A percentile compares a stretch with the other conserved stretches of the same genome.
These are phyloP conservation scores for Passerina amoena DNA, from an alignment of 2,113 vertebrate genomes.

Conservation along the genomic window DNA sequence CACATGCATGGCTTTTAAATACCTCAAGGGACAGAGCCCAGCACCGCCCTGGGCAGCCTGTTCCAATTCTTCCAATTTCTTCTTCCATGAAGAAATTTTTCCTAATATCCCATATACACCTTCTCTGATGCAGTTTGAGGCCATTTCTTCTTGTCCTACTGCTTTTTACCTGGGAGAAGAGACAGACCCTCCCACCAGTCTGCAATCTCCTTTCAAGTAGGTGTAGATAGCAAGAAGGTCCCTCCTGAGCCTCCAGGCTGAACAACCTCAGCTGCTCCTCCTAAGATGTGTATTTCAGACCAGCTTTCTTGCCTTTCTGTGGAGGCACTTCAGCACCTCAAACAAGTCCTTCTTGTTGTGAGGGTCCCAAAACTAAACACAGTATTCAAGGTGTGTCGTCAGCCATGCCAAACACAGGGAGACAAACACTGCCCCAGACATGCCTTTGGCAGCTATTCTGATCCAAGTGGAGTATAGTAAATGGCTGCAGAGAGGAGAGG, in stretches of 20 bases:
- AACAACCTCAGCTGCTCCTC: neutral
- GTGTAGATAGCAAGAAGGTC: neutral
- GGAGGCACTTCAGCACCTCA: neutral
- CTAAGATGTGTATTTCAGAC: neutral
- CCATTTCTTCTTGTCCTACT: neutral
- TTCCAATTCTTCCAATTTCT: neutral
- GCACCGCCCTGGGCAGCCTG: neutral
- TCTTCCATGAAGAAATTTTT: neutral
- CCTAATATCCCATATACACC: neutral
- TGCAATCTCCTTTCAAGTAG: neutral
- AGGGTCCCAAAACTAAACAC: neutral
- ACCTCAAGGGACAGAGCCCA: neutral
- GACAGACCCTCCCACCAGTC: neutral
- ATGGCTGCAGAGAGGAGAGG: neutral
- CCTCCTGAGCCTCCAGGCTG: neutral
- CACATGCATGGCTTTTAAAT: neutral
- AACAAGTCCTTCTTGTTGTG: fast-evolving
- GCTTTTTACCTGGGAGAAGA: neutral
- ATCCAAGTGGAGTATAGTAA: neutral
- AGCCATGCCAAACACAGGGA: neutral
- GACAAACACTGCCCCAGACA: neutral
- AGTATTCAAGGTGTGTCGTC: neutral
- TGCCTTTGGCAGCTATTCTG: neutral
- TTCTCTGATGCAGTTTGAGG: neutral
- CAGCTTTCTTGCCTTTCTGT: neutral